Evolutionary conservation across 2,888 invertebrate species (phyloP), one percentile per base, ranked within the genome.

Genomic region (Dryobota labecula): DNA sequence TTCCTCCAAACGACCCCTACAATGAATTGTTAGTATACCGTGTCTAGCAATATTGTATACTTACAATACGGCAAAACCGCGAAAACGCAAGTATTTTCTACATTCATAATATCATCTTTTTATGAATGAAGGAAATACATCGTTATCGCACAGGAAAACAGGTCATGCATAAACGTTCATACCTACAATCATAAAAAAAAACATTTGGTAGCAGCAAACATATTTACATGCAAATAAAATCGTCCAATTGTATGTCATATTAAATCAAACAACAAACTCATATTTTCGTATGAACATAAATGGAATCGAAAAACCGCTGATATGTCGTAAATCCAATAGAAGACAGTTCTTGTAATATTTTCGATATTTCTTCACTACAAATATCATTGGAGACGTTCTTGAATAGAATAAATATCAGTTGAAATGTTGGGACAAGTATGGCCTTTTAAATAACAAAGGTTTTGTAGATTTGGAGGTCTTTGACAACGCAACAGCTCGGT

Each of bases 271-370:
- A 72, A 71, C 70, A 67, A 72, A 80, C 70, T 72, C 69, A 70
- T 72, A 70, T 65, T 62, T 67, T 73, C 68, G 51, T 68, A 78
- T 69, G 66, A 80, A 74, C 68, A 71, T 74, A 80, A 83, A 83
- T 66, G 79, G 79, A 83, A 79, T 68, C 83, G 83, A 79, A 69
- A 82, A 83, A 83, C 62, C 57, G 68, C 65, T 73, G 68, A 83
- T 30, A 69, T 60, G 67, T 65, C 83, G 51, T 80, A 83, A 80
- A 80, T 80, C 79, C 63, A 78, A 80, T 66, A 56, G 79, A 27
- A 58, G 79, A 78, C 79, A 82, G 79, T 78, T 68, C 56, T n/a
- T 68, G 67, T 71, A 68, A 79, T 78, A 82, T 61, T 71, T 61
- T 67, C 78, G 61, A 67, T 71, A 83, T 73, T 51, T 78, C 79